Evolutionary conservation across 2,113 vertebrate genomes (phyloP), one percentile per base, ranked within the genome.

Genomic region (Paramormyrops kingsleyae): DNA sequence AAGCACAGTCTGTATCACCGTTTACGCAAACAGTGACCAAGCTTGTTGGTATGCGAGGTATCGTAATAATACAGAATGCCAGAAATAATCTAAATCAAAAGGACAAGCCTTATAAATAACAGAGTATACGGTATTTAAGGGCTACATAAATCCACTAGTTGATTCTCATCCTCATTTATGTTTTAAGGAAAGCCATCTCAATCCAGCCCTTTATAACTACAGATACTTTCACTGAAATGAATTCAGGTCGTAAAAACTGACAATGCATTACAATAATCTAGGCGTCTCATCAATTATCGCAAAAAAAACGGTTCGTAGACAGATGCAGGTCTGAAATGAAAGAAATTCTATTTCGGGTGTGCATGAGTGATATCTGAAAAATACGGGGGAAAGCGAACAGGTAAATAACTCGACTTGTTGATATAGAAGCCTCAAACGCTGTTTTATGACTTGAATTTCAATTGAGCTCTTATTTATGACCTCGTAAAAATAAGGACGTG

Each of bases 371-470:
- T n/a, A 50, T 53, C 24, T 83, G 27, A 21, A 70, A 84, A 31
- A 84, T 21, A 50, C n/a, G 5, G 8, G 42, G n/a, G 21, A 13
- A n/a, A 66, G 56, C 49, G 8, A 24, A 7, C 49, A 62, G 35
- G 77, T 44, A 35, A 19, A 53, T 52, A 89, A 27, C 39, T 53
- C 42, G 59, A 89, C 84, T 74, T 77, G 87, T 80, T 56, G 49
- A 90, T 87, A 88, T 80, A 83, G 70, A 80, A 83, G 39, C 46
- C 47, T 39, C 46, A 77, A 50, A 90, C 56, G 21, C 12, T 39
- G 46, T 70, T 94, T 94, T 91, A 91, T 92, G 90, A 92, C 92
- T 92, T 90, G 91, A 93, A 87, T 91, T 92, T 90, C 93, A 93
- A 84, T 91, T 89, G 92, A 92, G 91, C 90, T 90, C 88, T 91